Evolutionary conservation across 2,797 vertebrate genomes (phyloP), one percentile per base, ranked within the genome.

Genomic region (Rachycentron canadum): DNA sequence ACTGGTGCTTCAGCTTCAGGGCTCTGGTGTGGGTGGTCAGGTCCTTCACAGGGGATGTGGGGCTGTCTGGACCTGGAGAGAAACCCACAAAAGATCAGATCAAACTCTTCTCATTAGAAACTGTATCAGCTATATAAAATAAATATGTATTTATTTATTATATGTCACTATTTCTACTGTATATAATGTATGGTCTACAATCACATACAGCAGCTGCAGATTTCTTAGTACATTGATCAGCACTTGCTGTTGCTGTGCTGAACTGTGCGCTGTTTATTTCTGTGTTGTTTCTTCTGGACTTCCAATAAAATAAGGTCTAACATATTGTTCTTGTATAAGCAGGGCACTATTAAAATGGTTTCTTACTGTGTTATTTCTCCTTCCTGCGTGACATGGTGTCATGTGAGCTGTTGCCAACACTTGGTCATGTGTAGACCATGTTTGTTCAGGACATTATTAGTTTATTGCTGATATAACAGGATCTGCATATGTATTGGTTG

Each of bases 1-100:
- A 94, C 88, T 95, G 93, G 79, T 98, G 97, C 88, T 96, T 97
- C 74, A 95, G 92, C 81, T 95, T 95, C 73, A 97, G 94, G 0
- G 94, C 96, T 53, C 95, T 90, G 61, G 95, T 95, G 84, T 95
- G 91, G 19, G 92, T 95, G 26, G 86, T 96, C 80, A 94, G 79
- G 75, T 98, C 97, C 91, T 96, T 98, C 73, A 90, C 38, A 0
- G 94, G 95, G 4, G 96, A 94, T 0, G 95, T 93, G 0, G 95
- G 97, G 85, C 96, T 97, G 86, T 96, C 95, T 0, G 95, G 94
- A 77, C 96, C 98, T 99, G 87, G 16, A 86, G 63, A 43, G 21
- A 57, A 47, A 86, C 5, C 81, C 58, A 88, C 10, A 80, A 7
- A 50, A 5, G 13, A 43, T 78, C 26, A 55, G 7, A 26, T 36